Evolutionary conservation across 2,113 vertebrate species (phyloP).

Genomic region (Propithecus coquereli): DNA sequence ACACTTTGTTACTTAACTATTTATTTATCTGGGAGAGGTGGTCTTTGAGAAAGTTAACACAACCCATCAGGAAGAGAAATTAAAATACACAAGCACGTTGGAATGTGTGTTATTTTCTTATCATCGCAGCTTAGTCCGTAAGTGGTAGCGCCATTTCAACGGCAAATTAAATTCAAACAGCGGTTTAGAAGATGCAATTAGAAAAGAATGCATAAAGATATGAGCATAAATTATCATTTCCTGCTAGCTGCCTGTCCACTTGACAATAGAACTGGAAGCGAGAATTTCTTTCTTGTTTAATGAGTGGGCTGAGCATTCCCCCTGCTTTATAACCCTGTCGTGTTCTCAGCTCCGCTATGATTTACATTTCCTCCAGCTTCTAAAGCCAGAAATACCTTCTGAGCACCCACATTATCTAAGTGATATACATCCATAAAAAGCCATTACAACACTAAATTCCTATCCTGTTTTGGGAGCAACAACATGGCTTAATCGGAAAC

Average conservation of each 20-base stretch:
- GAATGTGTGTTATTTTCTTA: neutral
- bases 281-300: neutral
- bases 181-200: neutral
- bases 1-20: rapidly evolving
- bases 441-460: neutral
- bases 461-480: too few species aligned
- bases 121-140: neutral
- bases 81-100: neutral
- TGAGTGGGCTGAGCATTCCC: too few species aligned
- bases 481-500: neutral
- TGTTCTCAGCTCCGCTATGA: neutral
- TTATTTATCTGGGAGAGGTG: neutral
- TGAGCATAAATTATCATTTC: neutral
- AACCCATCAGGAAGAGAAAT: neutral
- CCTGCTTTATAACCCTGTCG: neutral
- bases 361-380: neutral
- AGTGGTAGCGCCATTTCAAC: neutral
- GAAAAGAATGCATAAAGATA: neutral
- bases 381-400: neutral
- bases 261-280: neutral
- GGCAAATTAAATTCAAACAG: constrained; percentile 25
- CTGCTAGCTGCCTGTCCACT: neutral
- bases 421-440: neutral
- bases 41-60: neutral
- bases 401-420: neutral